Evolutionary conservation across 30 jellyfish, hydroid and myxozoan species (phyloP), one percentile per base, ranked within the genome.

Genomic region (Hydractinia echinata): DNA sequence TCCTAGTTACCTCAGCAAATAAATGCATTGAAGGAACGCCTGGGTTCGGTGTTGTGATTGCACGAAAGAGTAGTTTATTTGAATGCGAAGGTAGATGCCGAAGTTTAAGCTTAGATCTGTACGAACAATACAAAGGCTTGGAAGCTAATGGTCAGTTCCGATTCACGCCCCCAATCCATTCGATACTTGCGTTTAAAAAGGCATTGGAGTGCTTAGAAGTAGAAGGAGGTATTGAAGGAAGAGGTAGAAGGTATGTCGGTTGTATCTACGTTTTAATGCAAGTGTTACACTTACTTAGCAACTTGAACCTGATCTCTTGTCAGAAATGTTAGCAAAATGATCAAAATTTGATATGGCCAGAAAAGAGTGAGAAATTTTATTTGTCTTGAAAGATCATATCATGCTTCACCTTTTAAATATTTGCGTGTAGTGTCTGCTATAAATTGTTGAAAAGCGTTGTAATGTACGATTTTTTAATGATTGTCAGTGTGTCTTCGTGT

Each of bases 1-100:
- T 86, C 68, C 51, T 92, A 86, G 98, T 92, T 51, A 92, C 96
- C 71, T 92, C 98, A 4, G 98, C 98, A 19, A 92, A 92, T 62
- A 92, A 92, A 69, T 92, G 98, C 79, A 86, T 92, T 44, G 98
- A 92, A 83, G 98, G 98, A 8, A 95, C 85, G 5, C 98, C 98
- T 8, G 98, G 98, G 8, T 92, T 92, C 60, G 78, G 96, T 20
- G 86, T 56, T 66, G 92, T 81, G 66, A 87, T 92, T 54, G 95
- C 89, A 9, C 84, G 87, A 54, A 80, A 72, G 44, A 95, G 80
- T 20, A 69, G 87, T 52, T 78, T 92, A 76, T 15, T 86, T 81
- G 79, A 86, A 51, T 92, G 98, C 81, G 79, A 92, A 74, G 98
- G 96, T 9, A 44, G 79, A 54, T 89, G 95, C 4, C 67, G 98